A percentile compares a stretch with the other conserved stretches of the same genome.
Evolutionary conservation across 1,140 invertebrate species (phyloP).

Genomic region (Pantala flavescens): DNA sequence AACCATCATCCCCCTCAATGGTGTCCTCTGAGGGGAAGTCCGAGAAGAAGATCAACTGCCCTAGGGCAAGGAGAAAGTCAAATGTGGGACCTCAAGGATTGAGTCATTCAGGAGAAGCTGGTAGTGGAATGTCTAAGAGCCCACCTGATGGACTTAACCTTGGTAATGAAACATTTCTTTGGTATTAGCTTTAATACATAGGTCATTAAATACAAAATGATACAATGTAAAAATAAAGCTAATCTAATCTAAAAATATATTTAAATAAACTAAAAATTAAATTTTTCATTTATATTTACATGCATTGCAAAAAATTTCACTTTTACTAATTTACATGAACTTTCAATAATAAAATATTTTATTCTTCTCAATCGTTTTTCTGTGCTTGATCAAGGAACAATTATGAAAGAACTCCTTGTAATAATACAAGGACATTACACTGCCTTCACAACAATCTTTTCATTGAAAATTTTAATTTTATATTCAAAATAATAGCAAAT

Average conservation of each 20-base stretch:
- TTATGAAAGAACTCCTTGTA: no score
- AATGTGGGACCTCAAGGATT: neutral
- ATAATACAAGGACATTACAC: no score
- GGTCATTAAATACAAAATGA: neutral
- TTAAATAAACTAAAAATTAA: no score
- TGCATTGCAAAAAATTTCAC: no score
- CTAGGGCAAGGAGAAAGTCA: slow-evolving; percentile 13
- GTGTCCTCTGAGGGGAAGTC: slow-evolving; percentile 12
- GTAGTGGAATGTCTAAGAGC: slow-evolving; percentile 15
- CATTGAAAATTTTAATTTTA: no score
- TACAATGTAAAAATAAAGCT: neutral
- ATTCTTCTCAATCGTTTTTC: no score
- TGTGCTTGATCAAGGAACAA: no score
- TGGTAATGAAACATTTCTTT: neutral
- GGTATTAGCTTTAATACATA: neutral
- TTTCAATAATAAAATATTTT: no score
- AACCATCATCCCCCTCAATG: slow-evolving; percentile 21
- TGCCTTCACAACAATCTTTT: no score
- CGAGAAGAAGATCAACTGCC: neutral
- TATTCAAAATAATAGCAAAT: no score
- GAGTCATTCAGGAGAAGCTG: neutral
- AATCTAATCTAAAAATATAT: neutral
- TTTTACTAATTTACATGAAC: no score
- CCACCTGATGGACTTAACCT: slow-evolving; percentile 20
- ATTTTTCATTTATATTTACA: no score